phyloP scores from a whole-genome alignment of 2,113 vertebrate species.

The Calyptommatus sinebrachiatus region DNA sequence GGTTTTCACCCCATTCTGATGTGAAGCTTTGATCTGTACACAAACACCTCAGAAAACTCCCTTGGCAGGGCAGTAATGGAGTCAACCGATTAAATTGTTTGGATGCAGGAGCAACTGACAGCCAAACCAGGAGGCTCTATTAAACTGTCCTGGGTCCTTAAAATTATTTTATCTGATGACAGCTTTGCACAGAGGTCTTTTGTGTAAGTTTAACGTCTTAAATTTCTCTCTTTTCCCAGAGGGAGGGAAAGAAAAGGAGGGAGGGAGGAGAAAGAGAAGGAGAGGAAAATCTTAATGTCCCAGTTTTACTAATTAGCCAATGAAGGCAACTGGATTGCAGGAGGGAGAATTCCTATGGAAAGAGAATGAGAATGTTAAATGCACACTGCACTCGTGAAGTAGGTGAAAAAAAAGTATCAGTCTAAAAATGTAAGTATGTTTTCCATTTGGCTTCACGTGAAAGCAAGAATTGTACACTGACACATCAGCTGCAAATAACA shows the following conservation, averaged over 20 bases:
- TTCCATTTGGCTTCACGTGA: slow-evolving; percentile 42
- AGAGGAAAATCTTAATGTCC: no score
- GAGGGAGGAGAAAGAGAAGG: no score
- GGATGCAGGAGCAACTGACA: slow-evolving; percentile 15
- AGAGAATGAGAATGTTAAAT: no score
- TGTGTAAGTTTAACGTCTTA: neutral
- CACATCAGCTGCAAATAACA: slow-evolving; percentile 56
- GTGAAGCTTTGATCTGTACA: slow-evolving; percentile 23
- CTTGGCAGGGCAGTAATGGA: neutral
- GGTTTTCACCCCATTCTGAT: slow-evolving; percentile 14
- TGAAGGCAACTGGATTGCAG: neutral
- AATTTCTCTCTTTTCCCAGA: neutral
- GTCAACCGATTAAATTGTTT: neutral
- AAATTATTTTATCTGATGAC: neutral
- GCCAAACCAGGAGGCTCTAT: neutral
- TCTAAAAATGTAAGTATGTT: slow-evolving; percentile 60
- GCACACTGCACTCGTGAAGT: neutral
- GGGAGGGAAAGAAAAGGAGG: neutral
- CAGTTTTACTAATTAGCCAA: neutral
- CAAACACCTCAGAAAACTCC: neutral
- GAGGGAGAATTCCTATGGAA: neutral
- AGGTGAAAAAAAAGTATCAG: neutral
- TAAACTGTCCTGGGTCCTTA: neutral
- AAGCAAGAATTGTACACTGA: slow-evolving; percentile 47
- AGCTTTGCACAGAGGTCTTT: neutral